These are phyloP conservation scores for Mylabris sibirica DNA, from an alignment of 2,888 invertebrate genomes.

Conservation along the genomic window DNA sequence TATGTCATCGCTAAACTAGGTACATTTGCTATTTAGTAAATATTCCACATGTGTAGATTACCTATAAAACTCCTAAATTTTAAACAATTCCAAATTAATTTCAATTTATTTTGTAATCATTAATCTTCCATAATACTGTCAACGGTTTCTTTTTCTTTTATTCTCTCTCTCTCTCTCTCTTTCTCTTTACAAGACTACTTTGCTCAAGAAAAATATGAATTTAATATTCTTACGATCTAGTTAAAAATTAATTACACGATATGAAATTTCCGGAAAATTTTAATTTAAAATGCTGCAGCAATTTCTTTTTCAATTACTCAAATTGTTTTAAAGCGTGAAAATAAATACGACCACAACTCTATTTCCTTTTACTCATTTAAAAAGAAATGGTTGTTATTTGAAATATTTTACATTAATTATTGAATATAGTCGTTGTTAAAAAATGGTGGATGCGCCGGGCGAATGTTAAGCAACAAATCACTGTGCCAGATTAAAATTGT, in stretches of 20 bases:
- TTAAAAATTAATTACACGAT: slow-evolving; percentile 55
- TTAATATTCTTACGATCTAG: slow-evolving; percentile 46
- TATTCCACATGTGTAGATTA: slow-evolving; percentile 24
- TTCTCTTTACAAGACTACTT: not conserved
- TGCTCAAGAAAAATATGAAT: slow-evolving; percentile 26
- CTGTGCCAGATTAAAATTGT: not conserved
- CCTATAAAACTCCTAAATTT: no score
- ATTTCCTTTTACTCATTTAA: not conserved
- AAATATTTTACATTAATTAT: not conserved
- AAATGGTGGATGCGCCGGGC: slow-evolving; percentile 16
- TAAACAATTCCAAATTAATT: not conserved
- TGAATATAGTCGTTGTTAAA: not conserved
- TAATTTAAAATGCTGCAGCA: not conserved
- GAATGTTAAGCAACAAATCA: not conserved
- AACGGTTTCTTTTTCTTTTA: slow-evolving; percentile 32
- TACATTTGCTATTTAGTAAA: slow-evolving; percentile 44
- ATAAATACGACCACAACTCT: not conserved
- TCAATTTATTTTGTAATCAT: not conserved
- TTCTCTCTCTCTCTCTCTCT: slow-evolving; percentile 24
- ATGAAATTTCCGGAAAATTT: slow-evolving; percentile 33
- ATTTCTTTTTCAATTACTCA: no score
- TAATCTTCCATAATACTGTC: slow-evolving; percentile 28
- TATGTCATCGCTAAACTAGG: slow-evolving; percentile 46
- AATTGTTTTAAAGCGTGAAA: not conserved
- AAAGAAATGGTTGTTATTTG: not conserved